phyloP scores from a whole-genome alignment of 2,113 vertebrate species.

The Trichechus manatus region DNA sequence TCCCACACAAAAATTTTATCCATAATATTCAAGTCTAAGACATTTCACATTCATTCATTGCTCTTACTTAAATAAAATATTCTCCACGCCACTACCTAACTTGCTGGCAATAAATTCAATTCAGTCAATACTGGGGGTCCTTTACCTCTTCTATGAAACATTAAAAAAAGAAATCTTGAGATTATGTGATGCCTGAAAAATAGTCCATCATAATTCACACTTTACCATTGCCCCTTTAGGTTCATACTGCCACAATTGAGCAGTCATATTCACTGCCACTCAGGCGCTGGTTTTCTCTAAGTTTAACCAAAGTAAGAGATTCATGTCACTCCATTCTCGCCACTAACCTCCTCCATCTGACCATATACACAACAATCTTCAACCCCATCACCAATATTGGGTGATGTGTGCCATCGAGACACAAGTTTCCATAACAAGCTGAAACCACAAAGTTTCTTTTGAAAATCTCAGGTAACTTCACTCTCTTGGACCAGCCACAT shows the following conservation, averaged over 20 bases:
- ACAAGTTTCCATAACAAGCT: not conserved
- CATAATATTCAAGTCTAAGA: not conserved
- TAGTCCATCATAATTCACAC: not conserved
- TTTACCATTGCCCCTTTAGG: not conserved
- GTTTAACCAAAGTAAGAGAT: not conserved
- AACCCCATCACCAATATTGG: not conserved
- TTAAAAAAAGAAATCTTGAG: not conserved
- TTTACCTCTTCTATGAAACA: not conserved
- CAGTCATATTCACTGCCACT: not conserved
- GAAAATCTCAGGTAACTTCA: not conserved
- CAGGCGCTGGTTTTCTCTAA: not conserved
- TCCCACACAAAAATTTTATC: not conserved
- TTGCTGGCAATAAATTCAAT: not conserved
- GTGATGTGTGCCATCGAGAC: not conserved
- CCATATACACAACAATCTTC: not conserved
- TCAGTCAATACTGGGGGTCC: not conserved
- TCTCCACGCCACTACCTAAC: not conserved
- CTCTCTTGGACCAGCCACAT: not conserved
- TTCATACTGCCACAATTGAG: not conserved
- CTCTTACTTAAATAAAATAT: conserved; percentile 20
- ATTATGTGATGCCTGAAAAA: not conserved
- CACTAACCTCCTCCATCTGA: not conserved
- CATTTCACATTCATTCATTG: not conserved
- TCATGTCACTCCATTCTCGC: not conserved
- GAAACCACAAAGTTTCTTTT: not conserved